Evolutionary conservation across 2,113 vertebrate genomes (phyloP).

Genomic region (Eulemur macaco): DNA sequence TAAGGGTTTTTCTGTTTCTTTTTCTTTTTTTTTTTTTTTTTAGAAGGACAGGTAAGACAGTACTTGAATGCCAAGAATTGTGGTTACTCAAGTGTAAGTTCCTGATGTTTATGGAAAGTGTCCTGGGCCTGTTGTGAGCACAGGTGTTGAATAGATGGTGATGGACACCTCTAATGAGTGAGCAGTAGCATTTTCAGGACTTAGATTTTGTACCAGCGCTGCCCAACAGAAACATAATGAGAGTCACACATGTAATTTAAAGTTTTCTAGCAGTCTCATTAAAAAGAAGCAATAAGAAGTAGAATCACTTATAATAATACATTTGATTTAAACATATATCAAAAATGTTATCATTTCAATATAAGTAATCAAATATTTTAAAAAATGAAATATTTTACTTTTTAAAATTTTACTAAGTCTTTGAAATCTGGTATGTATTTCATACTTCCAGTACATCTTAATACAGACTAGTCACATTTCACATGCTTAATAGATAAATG

Average conservation of each 20-base stretch:
- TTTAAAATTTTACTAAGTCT: background rate
- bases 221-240: background rate
- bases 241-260: background rate
- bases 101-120: background rate
- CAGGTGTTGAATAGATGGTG: background rate
- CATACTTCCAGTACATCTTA: background rate
- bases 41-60: background rate
- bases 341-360: background rate
- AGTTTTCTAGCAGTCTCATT: background rate
- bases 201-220: background rate
- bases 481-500: background rate
- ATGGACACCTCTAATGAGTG: background rate
- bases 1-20: background rate
- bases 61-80: background rate
- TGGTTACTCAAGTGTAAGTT: background rate
- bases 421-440: constrained; percentile 1
- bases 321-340: constrained; percentile 18
- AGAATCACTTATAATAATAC: background rate
- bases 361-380: background rate
- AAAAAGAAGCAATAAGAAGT: background rate
- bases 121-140: background rate
- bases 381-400: background rate
- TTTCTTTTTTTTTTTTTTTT: constrained; percentile 14
- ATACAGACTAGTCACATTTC: background rate
- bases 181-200: background rate